Evolutionary conservation across 2,797 vertebrate genomes (phyloP).

Genomic region (Spinus pinus): DNA sequence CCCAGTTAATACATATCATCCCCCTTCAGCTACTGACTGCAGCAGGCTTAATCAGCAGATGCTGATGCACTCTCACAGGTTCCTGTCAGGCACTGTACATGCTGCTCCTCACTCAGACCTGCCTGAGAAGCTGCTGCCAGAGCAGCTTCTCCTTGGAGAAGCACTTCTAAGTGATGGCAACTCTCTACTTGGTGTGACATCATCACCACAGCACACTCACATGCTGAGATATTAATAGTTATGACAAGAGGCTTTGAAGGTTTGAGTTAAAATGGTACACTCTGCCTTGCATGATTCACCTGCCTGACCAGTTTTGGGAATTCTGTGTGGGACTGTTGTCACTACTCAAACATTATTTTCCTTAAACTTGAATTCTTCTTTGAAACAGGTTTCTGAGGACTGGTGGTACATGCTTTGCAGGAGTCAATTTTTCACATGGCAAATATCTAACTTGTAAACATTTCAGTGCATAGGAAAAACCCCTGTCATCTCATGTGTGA

Average conservation of each 20-base stretch:
- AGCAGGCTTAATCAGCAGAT: not conserved
- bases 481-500: not conserved
- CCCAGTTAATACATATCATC: not conserved
- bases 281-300: not conserved
- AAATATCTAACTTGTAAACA: not conserved
- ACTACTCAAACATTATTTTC: not conserved
- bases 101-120: not conserved
- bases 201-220: not conserved
- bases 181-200: not conserved
- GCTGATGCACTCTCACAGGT: not conserved
- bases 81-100: not conserved
- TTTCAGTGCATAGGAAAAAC: not conserved
- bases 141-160: not conserved
- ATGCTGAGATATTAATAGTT: not conserved
- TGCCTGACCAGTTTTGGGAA: not conserved
- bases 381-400: not conserved
- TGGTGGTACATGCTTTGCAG: not conserved
- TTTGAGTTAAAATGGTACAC: not conserved
- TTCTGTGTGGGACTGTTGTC: not conserved
- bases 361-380: not conserved
- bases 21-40: not conserved
- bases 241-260: not conserved
- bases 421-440: not conserved
- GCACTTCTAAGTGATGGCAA: not conserved
- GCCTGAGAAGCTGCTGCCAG: not conserved